Evolutionary conservation across 2,113 vertebrate genomes (phyloP).

Genomic region (Ginglymostoma cirratum): DNA sequence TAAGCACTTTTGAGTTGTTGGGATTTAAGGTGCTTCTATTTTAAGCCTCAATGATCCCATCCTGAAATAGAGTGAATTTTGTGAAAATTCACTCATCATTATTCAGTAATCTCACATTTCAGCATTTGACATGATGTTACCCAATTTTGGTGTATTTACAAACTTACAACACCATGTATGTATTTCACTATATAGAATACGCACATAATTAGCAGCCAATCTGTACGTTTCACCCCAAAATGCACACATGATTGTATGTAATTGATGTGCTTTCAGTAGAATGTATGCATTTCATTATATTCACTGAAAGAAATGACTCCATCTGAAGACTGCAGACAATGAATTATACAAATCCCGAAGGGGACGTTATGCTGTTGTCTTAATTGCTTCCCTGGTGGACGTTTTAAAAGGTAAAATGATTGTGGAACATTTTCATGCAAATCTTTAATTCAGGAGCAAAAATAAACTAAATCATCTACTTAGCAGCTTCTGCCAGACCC

Average conservation of each 20-base stretch:
- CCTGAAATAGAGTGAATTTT: not conserved
- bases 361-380: not conserved
- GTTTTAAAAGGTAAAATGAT: constrained; percentile 20
- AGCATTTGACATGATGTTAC: not conserved
- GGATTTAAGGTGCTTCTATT: constrained; percentile 18
- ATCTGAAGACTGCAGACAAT: no score
- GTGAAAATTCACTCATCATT: not conserved
- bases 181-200: not conserved
- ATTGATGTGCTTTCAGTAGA: not conserved
- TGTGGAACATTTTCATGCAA: not conserved
- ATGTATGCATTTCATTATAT: not conserved
- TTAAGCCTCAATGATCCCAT: not conserved
- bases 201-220: not conserved
- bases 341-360: constrained; percentile 6
- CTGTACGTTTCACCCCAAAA: not conserved
- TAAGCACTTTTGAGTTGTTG: constrained; percentile 24
- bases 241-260: not conserved
- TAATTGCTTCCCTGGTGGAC: not conserved
- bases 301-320: not conserved
- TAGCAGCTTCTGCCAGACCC: not conserved
- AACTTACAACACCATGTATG: not conserved
- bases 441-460: not conserved
- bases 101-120: constrained; percentile 12
- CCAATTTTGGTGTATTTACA: not conserved
- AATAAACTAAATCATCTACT: not conserved